Base-by-base conservation (phyloP, 2,113 vertebrate species). In the Sporophila hypoxantha region DNA sequence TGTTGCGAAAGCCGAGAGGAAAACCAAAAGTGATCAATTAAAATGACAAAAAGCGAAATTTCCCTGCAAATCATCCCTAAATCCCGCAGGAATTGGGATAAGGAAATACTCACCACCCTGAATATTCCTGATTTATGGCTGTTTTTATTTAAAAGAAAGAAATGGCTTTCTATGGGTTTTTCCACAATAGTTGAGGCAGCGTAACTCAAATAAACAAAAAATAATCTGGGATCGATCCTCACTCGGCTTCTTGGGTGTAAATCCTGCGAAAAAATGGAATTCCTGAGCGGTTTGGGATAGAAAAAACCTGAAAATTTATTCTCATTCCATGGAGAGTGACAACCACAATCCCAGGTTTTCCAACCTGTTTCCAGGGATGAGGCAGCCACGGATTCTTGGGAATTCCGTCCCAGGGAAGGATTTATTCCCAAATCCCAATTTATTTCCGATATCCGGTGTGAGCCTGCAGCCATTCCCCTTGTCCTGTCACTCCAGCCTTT, bases 1-100 rank as follows among this genome's bases (percentile, higher is more conserved):
- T 2, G 8, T 2, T 21, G 41, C 5, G 41, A 5, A 44, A 69
- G 23, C 0, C 0, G 9, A 50, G 22, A 64, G 19, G 47, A 22
- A 0, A 47, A 0, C 2, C 17, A 26, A 61, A 85, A 29, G 32
- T 6, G 46, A 84, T 30, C 27, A 12, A 36, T 84, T 14, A 2
- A 52, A 50, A 14, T 11, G n/a, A 26, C 25, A 57, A 46, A 57
- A 25, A 15, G 44, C 8, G 17, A n/a, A 84, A 81, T 8, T 25
- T 23, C 11, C 50, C 59, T 59, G 49, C 17, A 42, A 36, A 88
- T 23, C 16, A n/a, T 27, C n/a, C 60, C 30, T 14, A 11, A 32
- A 75, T 61, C 27, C 15, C 14, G 2, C 67, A 18, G 8, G 18
- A 46, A n/a, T 71, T 5, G 39, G 12, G 39, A 15, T 27, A 21